These are phyloP conservation scores for Girardinus metallicus DNA, from an alignment of 2,797 vertebrate genomes.

Conservation along the genomic window DNA sequence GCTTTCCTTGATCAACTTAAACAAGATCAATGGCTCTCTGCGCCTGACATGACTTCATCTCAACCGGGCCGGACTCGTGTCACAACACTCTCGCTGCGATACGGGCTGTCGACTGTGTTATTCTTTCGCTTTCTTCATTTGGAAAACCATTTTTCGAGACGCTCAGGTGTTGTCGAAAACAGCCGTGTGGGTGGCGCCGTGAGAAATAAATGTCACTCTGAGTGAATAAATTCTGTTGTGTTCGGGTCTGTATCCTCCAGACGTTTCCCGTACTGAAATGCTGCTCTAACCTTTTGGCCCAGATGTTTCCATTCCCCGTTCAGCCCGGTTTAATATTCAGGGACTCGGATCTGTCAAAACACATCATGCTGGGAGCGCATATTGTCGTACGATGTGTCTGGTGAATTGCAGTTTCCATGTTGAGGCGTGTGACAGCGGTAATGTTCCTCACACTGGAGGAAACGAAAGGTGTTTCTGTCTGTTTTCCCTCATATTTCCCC, in stretches of 20 bases:
- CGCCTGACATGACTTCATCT: constrained; percentile 24
- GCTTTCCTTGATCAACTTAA: constrained; percentile 18
- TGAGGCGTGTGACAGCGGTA: constrained; percentile 21
- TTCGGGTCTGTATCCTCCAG: constrained; percentile 11
- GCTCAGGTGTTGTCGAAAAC: constrained; percentile 18
- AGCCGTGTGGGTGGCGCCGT: constrained; percentile 36
- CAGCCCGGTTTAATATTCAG: constrained; percentile 66
- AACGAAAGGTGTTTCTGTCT: constrained; percentile 31
- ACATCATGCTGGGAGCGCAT: constrained; percentile 50
- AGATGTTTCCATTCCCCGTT: constrained; percentile 65
- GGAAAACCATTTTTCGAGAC: constrained; percentile 37
- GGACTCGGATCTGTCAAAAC: constrained; percentile 64
- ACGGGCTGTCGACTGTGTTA: constrained; percentile 3
- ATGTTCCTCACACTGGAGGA: constrained; percentile 14
- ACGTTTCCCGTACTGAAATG: constrained; percentile 39
- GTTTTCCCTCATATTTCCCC: not conserved
- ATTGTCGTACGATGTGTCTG: constrained; percentile 25
- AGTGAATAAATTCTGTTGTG: constrained; percentile 32
- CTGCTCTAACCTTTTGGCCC: constrained; percentile 59
- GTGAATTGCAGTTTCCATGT: constrained; percentile 27
- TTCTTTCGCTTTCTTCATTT: constrained; percentile 31
- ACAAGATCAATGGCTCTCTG: constrained; percentile 8
- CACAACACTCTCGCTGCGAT: not conserved
- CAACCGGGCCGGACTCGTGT: constrained; percentile 20
- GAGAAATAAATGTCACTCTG: constrained; percentile 49